phyloP scores from a whole-genome alignment of 2,797 vertebrate species.

The Argya squamiceps region DNA sequence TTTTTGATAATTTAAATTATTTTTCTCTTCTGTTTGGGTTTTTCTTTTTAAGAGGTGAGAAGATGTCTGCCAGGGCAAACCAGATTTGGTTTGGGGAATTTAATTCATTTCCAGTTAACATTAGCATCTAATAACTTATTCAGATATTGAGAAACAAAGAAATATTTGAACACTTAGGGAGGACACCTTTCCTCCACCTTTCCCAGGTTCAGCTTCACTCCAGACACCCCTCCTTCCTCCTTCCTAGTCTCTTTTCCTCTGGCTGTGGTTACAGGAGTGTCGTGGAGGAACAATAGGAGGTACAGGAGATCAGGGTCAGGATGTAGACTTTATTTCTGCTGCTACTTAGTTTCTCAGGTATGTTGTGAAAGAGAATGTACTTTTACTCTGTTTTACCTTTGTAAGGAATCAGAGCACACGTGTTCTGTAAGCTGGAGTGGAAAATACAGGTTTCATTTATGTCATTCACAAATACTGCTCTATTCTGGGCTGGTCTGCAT shows the following conservation, averaged over 20 bases:
- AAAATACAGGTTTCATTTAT: background rate
- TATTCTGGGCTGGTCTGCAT: background rate
- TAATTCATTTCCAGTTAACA: background rate
- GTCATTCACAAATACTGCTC: background rate
- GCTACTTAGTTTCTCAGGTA: background rate
- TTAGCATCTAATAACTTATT: background rate
- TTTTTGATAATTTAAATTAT: background rate
- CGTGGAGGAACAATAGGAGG: background rate
- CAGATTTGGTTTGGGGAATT: background rate
- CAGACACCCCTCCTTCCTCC: background rate
- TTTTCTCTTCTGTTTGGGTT: background rate
- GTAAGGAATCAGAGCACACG: background rate
- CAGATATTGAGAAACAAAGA: background rate
- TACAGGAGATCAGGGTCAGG: background rate
- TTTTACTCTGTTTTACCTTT: accelerated
- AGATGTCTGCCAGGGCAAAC: background rate
- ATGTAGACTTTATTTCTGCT: background rate
- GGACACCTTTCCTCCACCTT: background rate
- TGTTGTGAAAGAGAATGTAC: background rate
- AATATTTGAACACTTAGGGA: background rate
- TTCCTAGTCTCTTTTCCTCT: background rate
- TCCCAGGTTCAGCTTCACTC: background rate
- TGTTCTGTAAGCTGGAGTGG: background rate
- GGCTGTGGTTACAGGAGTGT: background rate
- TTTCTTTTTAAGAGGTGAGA: background rate